These are phyloP conservation scores for Tinamus major DNA, from an alignment of 2,797 vertebrate species.

Conservation along the genomic window DNA sequence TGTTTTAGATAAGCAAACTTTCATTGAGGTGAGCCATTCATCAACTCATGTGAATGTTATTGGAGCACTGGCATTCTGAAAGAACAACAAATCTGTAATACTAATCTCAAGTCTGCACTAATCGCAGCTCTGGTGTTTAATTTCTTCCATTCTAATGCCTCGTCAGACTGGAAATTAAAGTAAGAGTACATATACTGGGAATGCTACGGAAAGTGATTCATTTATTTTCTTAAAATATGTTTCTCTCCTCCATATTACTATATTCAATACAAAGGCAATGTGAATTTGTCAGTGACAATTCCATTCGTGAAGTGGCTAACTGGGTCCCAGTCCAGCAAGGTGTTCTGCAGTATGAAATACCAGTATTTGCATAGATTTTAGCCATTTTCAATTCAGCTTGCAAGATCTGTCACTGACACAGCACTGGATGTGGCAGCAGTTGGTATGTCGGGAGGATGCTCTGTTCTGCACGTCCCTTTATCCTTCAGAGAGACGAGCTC, in stretches of 20 bases:
- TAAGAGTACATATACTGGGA: not conserved
- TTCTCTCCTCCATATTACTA: not conserved
- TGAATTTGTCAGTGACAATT: not conserved
- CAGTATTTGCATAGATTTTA: not conserved
- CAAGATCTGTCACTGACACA: not conserved
- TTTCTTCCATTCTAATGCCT: constrained; percentile 29
- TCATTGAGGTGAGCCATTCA: constrained; percentile 35
- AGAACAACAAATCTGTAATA: constrained; percentile 38
- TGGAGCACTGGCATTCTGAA: constrained; percentile 28
- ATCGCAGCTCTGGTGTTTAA: not conserved
- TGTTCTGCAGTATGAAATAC: not conserved
- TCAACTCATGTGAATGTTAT: constrained; percentile 23
- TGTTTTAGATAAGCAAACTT: constrained; percentile 48
- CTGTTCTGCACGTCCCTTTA: not conserved
- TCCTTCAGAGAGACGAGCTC: not conserved
- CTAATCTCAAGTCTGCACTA: constrained; percentile 30
- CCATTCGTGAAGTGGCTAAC: not conserved
- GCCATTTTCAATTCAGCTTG: not conserved
- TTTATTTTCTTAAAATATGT: not conserved
- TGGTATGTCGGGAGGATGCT: not conserved
- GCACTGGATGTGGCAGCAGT: not conserved
- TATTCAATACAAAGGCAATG: not conserved
- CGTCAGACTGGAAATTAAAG: constrained; percentile 28
- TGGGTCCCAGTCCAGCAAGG: not conserved
- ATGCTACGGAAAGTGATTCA: not conserved